Evolutionary conservation across 37 sponge, comb jelly and placozoan genomes (phyloP).

Genomic region (Theonella swinhoei): DNA sequence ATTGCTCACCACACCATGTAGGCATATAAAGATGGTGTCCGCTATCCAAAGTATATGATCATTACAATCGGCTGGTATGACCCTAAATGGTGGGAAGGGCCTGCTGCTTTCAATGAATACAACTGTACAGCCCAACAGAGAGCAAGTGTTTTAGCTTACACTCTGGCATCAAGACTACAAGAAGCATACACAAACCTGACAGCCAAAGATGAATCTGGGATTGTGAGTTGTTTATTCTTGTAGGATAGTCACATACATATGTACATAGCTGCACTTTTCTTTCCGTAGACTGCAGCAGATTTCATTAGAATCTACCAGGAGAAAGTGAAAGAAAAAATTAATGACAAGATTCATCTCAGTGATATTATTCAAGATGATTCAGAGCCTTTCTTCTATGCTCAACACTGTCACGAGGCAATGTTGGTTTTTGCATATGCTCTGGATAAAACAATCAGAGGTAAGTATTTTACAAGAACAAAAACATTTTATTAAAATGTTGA

Average conservation of each 20-base stretch:
- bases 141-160: constrained; percentile 15
- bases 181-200: neutral
- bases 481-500: no score
- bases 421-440: constrained; percentile 60
- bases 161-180: constrained; percentile 15
- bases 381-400: constrained; percentile 24
- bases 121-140: constrained; percentile 29
- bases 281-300: neutral
- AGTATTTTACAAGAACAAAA: no score
- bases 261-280: neutral
- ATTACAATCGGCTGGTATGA: constrained; percentile 40
- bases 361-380: neutral
- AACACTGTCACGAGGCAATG: constrained; percentile 61
- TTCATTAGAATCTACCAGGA: neutral
- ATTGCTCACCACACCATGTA: neutral
- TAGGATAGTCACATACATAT: neutral
- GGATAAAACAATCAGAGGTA: constrained; percentile 43
- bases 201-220: neutral
- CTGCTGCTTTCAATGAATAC: neutral
- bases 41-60: constrained; percentile 18
- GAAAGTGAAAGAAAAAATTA: neutral
- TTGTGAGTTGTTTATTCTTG: neutral
- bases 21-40: constrained; percentile 13
- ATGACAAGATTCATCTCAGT: neutral
- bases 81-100: constrained; percentile 14